These are phyloP conservation scores for Lonchura striata DNA, from an alignment of 2,113 vertebrate species.

Conservation along the genomic window DNA sequence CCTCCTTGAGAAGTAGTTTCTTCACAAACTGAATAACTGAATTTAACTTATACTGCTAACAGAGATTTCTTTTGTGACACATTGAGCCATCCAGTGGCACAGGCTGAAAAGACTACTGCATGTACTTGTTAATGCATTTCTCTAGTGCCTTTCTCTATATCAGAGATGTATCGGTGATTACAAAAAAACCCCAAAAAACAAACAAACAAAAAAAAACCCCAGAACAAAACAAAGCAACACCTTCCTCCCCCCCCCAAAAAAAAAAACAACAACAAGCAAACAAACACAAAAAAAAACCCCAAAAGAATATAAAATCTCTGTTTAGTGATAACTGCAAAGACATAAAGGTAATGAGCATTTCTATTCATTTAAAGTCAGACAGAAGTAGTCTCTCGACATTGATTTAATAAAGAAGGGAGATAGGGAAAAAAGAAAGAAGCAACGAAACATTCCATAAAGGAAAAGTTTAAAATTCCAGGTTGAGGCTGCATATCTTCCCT, in stretches of 20 bases:
- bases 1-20: not conserved
- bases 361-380: not conserved
- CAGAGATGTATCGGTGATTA: not conserved
- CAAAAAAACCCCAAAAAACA: not conserved
- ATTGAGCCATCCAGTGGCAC: constrained; percentile 61
- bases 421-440: not conserved
- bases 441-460: not conserved
- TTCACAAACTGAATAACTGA: not conserved
- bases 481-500: not conserved
- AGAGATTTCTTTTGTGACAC: constrained; percentile 25
- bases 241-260: rapidly evolving
- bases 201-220: not conserved
- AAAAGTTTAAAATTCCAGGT: not conserved
- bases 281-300: not conserved
- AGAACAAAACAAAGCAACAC: not conserved
- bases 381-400: not conserved
- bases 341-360: not conserved
- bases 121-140: not conserved
- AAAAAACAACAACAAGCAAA: not conserved
- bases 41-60: not conserved
- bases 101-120: constrained; percentile 28
- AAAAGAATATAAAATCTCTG: not conserved
- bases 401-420: not conserved
- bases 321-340: not conserved
- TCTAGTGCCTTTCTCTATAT: not conserved